Conservation (phyloP, 2,888 invertebrate species). For the Xestia ashworthii region DNA sequence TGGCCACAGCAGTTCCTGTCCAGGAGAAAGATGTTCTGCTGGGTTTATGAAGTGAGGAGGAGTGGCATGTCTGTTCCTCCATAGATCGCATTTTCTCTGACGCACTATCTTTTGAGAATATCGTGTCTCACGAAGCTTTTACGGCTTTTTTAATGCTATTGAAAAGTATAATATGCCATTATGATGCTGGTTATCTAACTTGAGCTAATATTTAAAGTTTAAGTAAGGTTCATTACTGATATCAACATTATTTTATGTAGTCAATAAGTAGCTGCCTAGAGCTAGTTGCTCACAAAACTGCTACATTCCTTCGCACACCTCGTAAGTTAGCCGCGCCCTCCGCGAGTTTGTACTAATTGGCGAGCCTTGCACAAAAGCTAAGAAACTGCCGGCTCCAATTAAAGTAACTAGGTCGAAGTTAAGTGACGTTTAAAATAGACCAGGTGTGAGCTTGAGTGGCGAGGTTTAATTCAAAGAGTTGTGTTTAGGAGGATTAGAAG, state of each 20-base stretch:
- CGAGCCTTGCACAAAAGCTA: constrained; percentile 48
- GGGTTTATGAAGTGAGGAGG: no score
- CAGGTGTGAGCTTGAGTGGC: constrained; percentile 36
- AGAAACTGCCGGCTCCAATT: constrained; percentile 63
- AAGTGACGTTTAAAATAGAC: constrained; percentile 63
- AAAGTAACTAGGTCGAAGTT: constrained; percentile 59
- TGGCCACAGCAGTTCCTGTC: no score
- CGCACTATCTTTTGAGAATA: no score
- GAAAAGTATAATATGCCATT: not conserved
- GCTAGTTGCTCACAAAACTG: constrained; percentile 15
- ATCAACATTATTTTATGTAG: constrained; percentile 3
- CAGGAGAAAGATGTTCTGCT: no score
- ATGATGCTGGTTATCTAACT: not conserved
- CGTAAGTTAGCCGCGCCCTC: constrained; percentile 10
- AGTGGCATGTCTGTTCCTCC: no score
- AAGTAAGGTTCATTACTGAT: constrained; percentile 6
- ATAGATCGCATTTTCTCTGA: no score
- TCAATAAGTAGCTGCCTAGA: not conserved
- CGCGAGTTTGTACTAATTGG: constrained; percentile 59
- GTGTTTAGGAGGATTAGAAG: constrained; percentile 1
- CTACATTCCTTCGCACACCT: constrained; percentile 21
- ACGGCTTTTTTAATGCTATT: no score
- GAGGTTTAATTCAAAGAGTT: constrained; percentile 5
- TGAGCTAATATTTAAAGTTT: not conserved
- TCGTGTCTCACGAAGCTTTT: no score